Evolutionary conservation across 2,113 vertebrate genomes (phyloP).

Genomic region (Hipposideros armiger): DNA sequence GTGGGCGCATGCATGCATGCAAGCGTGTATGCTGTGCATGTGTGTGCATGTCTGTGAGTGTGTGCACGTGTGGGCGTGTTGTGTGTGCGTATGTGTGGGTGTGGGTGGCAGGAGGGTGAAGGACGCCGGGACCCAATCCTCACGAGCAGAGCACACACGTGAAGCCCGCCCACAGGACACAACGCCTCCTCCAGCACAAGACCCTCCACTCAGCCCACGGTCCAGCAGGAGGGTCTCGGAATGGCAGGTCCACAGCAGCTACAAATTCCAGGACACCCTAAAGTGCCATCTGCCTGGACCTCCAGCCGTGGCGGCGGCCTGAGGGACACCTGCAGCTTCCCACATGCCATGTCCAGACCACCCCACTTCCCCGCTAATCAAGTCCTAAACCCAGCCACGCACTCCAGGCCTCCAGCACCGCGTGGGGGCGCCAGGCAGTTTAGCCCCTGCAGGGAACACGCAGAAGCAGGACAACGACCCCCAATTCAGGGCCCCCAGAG

Average conservation of each 20-base stretch:
- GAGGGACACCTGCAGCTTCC: background rate
- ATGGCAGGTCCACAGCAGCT: background rate
- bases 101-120: rapidly evolving
- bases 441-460: background rate
- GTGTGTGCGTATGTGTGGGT: background rate
- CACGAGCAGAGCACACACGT: rapidly evolving
- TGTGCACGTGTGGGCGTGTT: rapidly evolving
- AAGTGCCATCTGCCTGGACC: background rate
- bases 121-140: background rate
- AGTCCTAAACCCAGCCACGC: too few species aligned
- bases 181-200: background rate
- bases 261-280: background rate
- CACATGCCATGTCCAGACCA: background rate
- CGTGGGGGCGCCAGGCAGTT: rapidly evolving
- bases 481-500: background rate
- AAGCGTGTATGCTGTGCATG: too few species aligned
- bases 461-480: background rate
- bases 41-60: rapidly evolving
- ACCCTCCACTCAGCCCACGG: background rate
- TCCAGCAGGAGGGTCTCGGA: background rate
- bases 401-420: background rate
- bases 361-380: too few species aligned
- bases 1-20: background rate
- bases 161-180: background rate
- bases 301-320: background rate